Conservation (phyloP, 2,113 vertebrate species). For the Promerops cafer region DNA sequence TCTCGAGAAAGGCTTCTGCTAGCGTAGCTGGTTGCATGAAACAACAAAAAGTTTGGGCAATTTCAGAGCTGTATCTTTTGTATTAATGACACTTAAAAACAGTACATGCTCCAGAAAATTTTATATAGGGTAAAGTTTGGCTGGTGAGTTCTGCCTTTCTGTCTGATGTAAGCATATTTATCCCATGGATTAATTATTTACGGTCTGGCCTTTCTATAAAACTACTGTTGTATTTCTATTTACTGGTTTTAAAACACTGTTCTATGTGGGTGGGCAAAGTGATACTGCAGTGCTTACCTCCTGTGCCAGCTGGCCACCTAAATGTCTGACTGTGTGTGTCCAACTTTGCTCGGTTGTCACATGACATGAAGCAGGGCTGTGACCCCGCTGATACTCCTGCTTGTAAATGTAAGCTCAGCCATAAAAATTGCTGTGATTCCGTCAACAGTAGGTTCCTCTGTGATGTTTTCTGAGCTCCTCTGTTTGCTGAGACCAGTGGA, state of each 20-base stretch:
- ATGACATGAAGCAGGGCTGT: constrained; percentile 72
- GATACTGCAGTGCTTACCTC: not conserved
- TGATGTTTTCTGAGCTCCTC: constrained; percentile 28
- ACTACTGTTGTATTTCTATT: constrained; percentile 58
- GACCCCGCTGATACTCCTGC: constrained; percentile 67
- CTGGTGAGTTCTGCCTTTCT: not conserved
- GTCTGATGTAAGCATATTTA: constrained; percentile 18
- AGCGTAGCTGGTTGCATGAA: not conserved
- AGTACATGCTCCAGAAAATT: not conserved
- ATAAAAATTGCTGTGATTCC: constrained; percentile 71
- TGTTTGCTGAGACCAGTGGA: constrained; percentile 17
- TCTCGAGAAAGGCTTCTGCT: not conserved
- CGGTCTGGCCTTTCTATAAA: constrained; percentile 33
- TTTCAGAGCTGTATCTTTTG: not conserved
- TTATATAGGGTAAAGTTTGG: constrained; percentile 8
- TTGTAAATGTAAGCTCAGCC: constrained; percentile 75
- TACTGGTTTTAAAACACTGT: constrained; percentile 14
- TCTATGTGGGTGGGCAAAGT: constrained; percentile 71
- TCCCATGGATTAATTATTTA: constrained; percentile 62
- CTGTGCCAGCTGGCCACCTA: constrained; percentile 72
- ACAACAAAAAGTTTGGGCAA: not conserved
- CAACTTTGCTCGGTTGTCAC: constrained; percentile 46
- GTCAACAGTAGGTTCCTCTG: constrained; percentile 57
- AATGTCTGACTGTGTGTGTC: constrained; percentile 69
- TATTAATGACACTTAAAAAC: not conserved